Evolutionary conservation across 1,140 invertebrate genomes (phyloP).

Genomic region (Drosophila dunni): DNA sequence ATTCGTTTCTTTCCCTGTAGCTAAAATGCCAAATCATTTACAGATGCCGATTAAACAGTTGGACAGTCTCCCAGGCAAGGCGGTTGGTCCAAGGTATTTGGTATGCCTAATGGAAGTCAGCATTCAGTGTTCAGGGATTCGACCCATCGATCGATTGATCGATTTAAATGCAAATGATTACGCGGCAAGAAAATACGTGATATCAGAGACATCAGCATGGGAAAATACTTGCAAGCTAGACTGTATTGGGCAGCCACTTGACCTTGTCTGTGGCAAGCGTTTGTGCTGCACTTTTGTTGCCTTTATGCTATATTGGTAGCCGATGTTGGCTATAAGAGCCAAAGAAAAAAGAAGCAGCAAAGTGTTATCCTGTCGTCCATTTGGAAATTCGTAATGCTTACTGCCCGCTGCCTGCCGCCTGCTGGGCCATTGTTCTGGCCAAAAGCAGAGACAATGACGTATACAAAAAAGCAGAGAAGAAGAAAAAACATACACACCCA

Average conservation of each 20-base stretch:
- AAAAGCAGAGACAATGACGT: constrained; percentile 72
- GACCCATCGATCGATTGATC: constrained; percentile 27
- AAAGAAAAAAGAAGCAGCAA: constrained; percentile 14
- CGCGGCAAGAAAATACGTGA: constrained; percentile 16
- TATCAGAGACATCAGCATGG: constrained; percentile 27
- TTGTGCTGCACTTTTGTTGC: constrained; percentile 30
- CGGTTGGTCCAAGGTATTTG: neutral
- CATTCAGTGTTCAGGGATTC: constrained; percentile 12
- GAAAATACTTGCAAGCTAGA: constrained; percentile 37
- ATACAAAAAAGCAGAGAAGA: constrained; percentile 57
- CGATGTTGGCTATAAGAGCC: constrained; percentile 1
- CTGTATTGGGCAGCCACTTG: constrained; percentile 43
- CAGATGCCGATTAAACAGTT: constrained; percentile 42
- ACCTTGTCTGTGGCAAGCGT: constrained; percentile 50
- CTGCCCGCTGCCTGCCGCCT: constrained; percentile 35
- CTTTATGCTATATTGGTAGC: constrained; percentile 33
- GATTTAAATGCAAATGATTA: constrained; percentile 45
- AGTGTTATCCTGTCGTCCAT: constrained; percentile 46
- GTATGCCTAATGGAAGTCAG: constrained; percentile 41
- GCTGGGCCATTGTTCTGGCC: constrained; percentile 49
- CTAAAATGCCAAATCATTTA: constrained; percentile 50
- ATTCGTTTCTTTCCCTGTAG: neutral
- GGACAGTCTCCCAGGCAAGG: constrained; percentile 36
- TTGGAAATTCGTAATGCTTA: constrained; percentile 44
- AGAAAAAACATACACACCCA: constrained; percentile 8